Conservation (phyloP, 64 coral and sea anemone genomes). For the Dendrophyllia cribrosa region DNA sequence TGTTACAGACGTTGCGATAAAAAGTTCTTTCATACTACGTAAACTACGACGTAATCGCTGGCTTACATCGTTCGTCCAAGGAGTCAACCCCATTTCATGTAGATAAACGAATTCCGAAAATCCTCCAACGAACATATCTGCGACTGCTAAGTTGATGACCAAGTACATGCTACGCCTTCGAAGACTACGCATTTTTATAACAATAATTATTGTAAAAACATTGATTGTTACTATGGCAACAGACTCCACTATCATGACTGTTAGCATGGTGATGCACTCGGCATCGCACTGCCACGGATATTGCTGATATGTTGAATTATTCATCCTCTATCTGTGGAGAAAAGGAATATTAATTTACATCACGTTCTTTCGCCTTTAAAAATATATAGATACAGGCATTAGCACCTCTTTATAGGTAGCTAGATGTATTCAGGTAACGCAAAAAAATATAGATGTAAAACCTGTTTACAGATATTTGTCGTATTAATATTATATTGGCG, state of each 20-base stretch:
- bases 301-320: too few relatives aligned
- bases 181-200: neutral
- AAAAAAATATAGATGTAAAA: too few relatives aligned
- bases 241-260: neutral
- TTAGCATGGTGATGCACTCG: neutral
- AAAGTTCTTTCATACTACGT: neutral
- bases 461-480: too few relatives aligned
- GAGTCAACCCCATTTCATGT: too few relatives aligned
- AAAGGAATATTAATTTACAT: too few relatives aligned
- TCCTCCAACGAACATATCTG: slow-evolving; percentile 7
- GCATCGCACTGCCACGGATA: neutral
- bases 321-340: too few relatives aligned
- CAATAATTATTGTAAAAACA: neutral
- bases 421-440: too few relatives aligned
- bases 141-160: neutral
- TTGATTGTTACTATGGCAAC: neutral
- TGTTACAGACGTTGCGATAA: neutral
- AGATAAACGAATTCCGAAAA: neutral
- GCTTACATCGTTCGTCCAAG: neutral
- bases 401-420: too few relatives aligned
- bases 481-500: too few relatives aligned
- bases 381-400: too few relatives aligned
- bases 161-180: neutral
- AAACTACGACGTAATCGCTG: neutral
- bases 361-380: too few relatives aligned